Conservation (phyloP, 2,888 invertebrate species). For the Epinotia nisella region DNA sequence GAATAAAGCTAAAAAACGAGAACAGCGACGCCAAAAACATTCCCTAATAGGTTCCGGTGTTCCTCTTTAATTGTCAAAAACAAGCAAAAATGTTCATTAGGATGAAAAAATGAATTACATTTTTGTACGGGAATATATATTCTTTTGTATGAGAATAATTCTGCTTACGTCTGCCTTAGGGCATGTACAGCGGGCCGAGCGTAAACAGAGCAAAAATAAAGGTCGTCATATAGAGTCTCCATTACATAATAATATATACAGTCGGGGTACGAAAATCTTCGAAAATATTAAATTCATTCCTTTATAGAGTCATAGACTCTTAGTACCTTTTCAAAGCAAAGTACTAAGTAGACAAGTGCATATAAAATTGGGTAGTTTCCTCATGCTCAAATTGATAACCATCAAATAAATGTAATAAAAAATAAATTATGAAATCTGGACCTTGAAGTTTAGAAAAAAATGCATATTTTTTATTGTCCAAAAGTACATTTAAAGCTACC, state of each 20-base stretch:
- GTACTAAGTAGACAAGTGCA: too few relatives aligned
- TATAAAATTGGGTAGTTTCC: too few relatives aligned
- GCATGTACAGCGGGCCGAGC: background rate
- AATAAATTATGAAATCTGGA: too few relatives aligned
- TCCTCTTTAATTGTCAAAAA: conserved; percentile 21
- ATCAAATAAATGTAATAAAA: too few relatives aligned
- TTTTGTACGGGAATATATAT: conserved; percentile 1
- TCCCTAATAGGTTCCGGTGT: background rate
- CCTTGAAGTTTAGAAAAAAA: too few relatives aligned
- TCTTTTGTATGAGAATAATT: conserved; percentile 1
- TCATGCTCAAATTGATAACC: too few relatives aligned
- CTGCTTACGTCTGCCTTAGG: background rate
- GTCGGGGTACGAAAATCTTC: too few relatives aligned
- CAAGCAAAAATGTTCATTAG: background rate
- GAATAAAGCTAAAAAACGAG: background rate
- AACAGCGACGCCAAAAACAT: background rate
- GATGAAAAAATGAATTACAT: background rate
- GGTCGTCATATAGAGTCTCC: background rate
- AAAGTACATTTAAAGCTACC: too few relatives aligned
- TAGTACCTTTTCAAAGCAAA: too few relatives aligned
- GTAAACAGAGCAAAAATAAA: background rate
- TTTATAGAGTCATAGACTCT: too few relatives aligned
- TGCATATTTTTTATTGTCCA: too few relatives aligned
- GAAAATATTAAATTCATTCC: too few relatives aligned
- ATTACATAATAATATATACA: background rate